Percentiles rank a stretch among this genome's conserved stretches.
phyloP scores from a whole-genome alignment of 1,140 invertebrate genomes.

The Ooceraea biroi region DNA sequence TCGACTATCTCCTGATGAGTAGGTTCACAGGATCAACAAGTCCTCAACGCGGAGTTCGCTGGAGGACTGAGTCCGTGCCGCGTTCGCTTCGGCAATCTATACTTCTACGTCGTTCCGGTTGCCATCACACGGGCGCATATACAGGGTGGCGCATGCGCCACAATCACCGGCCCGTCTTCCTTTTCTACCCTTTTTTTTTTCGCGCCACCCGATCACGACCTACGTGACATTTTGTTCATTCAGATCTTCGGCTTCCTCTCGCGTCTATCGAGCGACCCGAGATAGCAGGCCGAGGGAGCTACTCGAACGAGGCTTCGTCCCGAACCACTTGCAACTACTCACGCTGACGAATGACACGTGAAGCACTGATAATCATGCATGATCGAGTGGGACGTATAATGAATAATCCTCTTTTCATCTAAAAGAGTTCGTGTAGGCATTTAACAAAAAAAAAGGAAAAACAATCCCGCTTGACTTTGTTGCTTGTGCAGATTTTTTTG shows the following conservation, averaged over 20 bases:
- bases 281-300: conserved; percentile 12
- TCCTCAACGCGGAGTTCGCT: conserved; percentile 77
- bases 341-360: not conserved
- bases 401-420: not conserved
- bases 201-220: conserved; percentile 67
- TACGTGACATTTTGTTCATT: conserved; percentile 73
- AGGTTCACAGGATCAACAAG: conserved; percentile 77
- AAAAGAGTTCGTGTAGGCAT: not conserved
- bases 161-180: conserved; percentile 52
- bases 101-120: conserved; percentile 79
- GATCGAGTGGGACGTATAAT: not conserved
- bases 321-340: not conserved
- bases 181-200: conserved; percentile 52
- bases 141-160: conserved; percentile 75
- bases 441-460: not conserved
- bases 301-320: not conserved
- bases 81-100: conserved; percentile 79
- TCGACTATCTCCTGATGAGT: conserved; percentile 14
- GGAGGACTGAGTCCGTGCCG: conserved; percentile 78
- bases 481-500: not conserved
- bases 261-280: not conserved
- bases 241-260: conserved; percentile 53
- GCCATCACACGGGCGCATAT: conserved; percentile 76
- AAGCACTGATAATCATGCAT: not conserved
- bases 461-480: not conserved